Evolutionary conservation across 2,113 vertebrate species (phyloP).

Genomic region (Castor canadensis): DNA sequence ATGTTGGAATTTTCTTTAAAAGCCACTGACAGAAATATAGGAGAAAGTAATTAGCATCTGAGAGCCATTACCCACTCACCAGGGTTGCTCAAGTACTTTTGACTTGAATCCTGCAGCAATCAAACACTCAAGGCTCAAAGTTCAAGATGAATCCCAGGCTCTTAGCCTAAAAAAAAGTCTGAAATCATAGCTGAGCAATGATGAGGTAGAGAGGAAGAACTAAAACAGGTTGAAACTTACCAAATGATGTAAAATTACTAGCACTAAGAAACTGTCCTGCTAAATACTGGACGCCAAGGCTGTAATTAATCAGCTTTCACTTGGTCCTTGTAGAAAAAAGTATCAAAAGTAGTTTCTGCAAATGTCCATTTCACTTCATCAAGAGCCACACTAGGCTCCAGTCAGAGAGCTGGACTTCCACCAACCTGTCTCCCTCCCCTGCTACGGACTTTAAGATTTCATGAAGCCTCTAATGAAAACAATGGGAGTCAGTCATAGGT

Average conservation of each 20-base stretch:
- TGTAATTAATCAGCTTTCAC: not conserved
- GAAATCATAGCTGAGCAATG: conserved; percentile 32
- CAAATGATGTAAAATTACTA: not conserved
- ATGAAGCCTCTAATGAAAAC: not conserved
- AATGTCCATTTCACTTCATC: not conserved
- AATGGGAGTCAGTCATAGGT: not conserved
- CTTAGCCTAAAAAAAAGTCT: not conserved
- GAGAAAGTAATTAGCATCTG: conserved; percentile 36
- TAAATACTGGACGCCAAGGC: not conserved
- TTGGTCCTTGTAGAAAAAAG: not conserved
- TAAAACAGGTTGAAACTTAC: not conserved
- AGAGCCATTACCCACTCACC: not conserved
- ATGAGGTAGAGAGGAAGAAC: not conserved
- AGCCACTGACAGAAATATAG: not conserved
- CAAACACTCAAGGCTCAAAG: not conserved
- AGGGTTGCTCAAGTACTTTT: not conserved
- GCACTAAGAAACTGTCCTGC: not conserved
- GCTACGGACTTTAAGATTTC: not conserved
- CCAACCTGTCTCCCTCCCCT: not conserved
- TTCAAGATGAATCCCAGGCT: not conserved
- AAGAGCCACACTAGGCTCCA: fast-evolving
- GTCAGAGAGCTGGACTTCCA: not conserved
- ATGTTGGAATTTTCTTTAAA: conserved; percentile 31
- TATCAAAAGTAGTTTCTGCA: not conserved
- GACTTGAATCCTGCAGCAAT: conserved; percentile 21